Conservation (phyloP, 2,888 invertebrate genomes). For the Nesidiocoris tenuis region DNA sequence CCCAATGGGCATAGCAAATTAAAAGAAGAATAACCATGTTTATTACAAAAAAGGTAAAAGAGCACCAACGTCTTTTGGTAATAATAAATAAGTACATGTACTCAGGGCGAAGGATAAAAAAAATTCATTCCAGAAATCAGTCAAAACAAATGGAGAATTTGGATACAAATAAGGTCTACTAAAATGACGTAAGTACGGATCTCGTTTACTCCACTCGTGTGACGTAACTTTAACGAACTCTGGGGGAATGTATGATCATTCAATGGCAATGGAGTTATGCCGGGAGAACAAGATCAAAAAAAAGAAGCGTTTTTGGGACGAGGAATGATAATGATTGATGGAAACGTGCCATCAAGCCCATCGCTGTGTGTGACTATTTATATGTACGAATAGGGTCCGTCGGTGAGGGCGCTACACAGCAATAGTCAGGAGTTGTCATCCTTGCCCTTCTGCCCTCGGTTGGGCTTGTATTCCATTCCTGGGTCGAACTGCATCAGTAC, state of each 20-base stretch:
- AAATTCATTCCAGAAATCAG: too few species aligned
- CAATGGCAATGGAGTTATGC: too few species aligned
- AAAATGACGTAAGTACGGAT: too few species aligned
- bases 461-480: constrained; percentile 92
- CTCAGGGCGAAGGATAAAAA: background rate
- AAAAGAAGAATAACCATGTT: background rate
- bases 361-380: constrained; percentile 56
- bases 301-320: constrained; percentile 29
- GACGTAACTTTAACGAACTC: too few species aligned
- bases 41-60: background rate
- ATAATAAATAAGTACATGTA: too few species aligned
- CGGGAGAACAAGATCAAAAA: background rate
- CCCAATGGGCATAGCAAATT: constrained; percentile 19
- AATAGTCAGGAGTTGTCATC: constrained; percentile 98
- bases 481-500: constrained; percentile 99
- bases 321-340: background rate
- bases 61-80: too few species aligned
- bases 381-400: constrained; percentile 94
- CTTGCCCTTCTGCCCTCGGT: constrained; percentile 73
- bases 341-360: background rate
- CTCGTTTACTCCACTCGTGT: too few species aligned
- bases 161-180: too few species aligned
- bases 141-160: too few species aligned
- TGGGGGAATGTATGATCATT: background rate
- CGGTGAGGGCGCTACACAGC: constrained; percentile 98